These are phyloP conservation scores for Typhlomys cinereus DNA, from an alignment of 2,113 vertebrate species.

Conservation along the genomic window DNA sequence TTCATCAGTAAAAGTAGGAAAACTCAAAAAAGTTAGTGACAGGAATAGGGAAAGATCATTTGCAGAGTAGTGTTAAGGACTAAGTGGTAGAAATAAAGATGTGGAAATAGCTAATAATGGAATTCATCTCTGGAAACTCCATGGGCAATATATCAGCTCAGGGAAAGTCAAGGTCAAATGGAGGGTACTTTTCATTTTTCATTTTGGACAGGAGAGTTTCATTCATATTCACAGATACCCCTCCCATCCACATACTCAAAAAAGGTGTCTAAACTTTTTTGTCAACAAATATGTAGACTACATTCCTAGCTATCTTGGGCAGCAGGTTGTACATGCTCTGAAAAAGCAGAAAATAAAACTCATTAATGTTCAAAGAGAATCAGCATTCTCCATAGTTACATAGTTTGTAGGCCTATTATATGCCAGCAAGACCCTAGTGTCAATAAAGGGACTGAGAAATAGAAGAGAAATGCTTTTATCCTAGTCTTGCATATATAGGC, in stretches of 20 bases:
- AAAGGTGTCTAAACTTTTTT: no score
- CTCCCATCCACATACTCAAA: neutral
- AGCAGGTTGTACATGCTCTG: neutral
- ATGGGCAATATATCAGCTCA: neutral
- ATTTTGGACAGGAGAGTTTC: neutral
- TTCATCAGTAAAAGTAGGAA: no score
- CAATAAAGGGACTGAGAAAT: constrained; percentile 36
- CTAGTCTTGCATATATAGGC: neutral
- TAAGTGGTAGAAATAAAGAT: constrained; percentile 18
- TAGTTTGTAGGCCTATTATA: constrained; percentile 42
- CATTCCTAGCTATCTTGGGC: neutral
- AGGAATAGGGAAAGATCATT: neutral
- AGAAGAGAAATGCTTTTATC: constrained; percentile 25
- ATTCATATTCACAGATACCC: neutral
- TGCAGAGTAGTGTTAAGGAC: neutral
- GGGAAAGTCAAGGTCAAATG: constrained; percentile 15
- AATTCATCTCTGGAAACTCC: constrained; percentile 26
- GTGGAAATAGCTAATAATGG: neutral
- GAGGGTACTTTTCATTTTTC: neutral
- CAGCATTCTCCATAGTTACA: neutral
- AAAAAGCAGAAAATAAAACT: neutral
- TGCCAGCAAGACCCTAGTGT: neutral
- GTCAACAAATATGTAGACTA: neutral
- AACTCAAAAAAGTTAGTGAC: no score
- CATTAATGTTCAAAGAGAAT: neutral